These are phyloP conservation scores for Manis pentadactyla DNA, from an alignment of 2,797 vertebrate genomes.

Conservation along the genomic window DNA sequence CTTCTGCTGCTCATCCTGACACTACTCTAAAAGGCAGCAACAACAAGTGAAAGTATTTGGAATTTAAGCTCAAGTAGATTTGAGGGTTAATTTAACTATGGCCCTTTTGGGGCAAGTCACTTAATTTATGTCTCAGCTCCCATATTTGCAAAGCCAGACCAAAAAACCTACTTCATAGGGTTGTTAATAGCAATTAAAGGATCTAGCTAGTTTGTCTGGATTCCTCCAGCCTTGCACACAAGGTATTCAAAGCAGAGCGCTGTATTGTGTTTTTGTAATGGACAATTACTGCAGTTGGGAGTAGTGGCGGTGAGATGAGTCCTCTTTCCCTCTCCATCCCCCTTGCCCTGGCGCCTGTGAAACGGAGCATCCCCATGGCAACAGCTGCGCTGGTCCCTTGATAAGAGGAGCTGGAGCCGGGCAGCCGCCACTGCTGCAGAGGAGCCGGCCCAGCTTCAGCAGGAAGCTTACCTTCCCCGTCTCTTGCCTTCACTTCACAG, in stretches of 20 bases:
- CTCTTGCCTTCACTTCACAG: neutral
- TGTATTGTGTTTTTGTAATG: neutral
- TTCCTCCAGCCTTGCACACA: neutral
- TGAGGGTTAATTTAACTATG: neutral
- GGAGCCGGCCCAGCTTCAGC: slow-evolving; percentile 42
- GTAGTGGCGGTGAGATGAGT: slow-evolving; percentile 9
- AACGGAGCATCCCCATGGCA: slow-evolving; percentile 80
- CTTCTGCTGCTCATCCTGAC: neutral
- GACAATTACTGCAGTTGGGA: neutral
- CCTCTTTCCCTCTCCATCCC: slow-evolving; percentile 58
- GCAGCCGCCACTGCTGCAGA: slow-evolving; percentile 62
- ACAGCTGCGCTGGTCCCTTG: slow-evolving; percentile 79
- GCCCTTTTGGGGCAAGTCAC: neutral
- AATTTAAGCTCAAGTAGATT: neutral
- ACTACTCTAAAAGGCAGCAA: neutral
- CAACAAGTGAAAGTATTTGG: neutral
- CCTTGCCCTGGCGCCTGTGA: slow-evolving; percentile 77
- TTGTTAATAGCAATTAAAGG: neutral
- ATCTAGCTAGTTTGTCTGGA: neutral
- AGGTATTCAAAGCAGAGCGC: neutral
- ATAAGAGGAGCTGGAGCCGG: slow-evolving; percentile 80
- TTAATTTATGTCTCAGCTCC: slow-evolving; percentile 26
- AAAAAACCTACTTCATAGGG: neutral
- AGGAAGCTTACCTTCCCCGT: neutral
- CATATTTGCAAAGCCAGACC: neutral